phyloP scores from a whole-genome alignment of 2,113 vertebrate species.

The Dasyornis broadbenti region DNA sequence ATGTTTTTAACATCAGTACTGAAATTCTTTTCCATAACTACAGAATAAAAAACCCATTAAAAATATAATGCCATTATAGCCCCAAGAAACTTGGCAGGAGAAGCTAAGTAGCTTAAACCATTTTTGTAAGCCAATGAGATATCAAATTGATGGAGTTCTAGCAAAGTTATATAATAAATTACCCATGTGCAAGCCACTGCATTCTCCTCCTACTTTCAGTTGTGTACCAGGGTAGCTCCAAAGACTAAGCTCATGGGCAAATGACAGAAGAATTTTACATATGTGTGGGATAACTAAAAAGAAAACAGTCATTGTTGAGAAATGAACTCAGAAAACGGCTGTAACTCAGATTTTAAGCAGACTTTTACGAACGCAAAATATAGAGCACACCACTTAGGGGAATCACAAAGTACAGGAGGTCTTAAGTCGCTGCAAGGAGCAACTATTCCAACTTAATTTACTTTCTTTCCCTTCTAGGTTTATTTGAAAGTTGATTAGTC shows the following conservation, averaged over 20 bases:
- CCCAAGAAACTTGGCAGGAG: background rate
- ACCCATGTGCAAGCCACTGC: background rate
- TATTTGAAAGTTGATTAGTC: background rate
- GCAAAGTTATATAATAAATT: constrained; percentile 2
- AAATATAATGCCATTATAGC: background rate
- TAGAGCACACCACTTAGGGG: background rate
- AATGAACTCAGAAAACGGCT: background rate
- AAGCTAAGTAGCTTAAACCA: background rate
- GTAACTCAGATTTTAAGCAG: background rate
- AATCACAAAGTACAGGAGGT: background rate
- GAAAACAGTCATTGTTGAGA: background rate
- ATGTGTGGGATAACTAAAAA: background rate
- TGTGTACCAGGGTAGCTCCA: background rate
- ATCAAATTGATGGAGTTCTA: background rate
- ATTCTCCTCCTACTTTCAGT: background rate
- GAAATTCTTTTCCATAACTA: background rate
- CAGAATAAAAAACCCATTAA: background rate
- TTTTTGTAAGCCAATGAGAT: background rate
- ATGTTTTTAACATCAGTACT: background rate
- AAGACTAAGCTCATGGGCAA: background rate
- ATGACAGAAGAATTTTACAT: background rate
- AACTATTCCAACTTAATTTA: background rate
- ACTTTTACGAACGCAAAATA: background rate
- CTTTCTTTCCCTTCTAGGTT: background rate
- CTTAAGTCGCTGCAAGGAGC: background rate